These are phyloP conservation scores for Ammodytes marinus DNA, from an alignment of 2,113 vertebrate genomes.

Conservation along the genomic window DNA sequence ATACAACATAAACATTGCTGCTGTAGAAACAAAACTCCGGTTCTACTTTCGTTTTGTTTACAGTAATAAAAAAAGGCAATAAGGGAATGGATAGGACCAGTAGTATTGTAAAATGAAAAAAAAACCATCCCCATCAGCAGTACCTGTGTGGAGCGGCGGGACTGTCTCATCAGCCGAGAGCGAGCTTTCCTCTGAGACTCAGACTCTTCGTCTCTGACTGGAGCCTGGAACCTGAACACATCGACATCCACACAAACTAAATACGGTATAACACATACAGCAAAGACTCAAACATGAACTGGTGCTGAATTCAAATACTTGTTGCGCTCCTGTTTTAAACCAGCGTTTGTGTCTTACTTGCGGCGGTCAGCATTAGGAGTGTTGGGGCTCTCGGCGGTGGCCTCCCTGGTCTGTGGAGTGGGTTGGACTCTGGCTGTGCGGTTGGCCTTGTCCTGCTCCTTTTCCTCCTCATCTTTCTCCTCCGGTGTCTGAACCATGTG, in stretches of 20 bases:
- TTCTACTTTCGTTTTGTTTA: too few relatives aligned
- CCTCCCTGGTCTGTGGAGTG: constrained; percentile 81
- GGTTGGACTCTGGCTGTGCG: constrained; percentile 88
- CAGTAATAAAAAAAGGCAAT: too few relatives aligned
- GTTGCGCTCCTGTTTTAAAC: background rate
- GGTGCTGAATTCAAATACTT: background rate
- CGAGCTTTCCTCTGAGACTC: constrained; percentile 94
- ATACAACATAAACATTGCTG: background rate
- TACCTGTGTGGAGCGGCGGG: constrained; percentile 93
- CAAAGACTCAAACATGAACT: background rate
- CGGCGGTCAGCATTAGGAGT: constrained; percentile 75
- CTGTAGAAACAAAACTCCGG: background rate
- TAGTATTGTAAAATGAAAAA: background rate
- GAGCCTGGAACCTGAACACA: constrained; percentile 89
- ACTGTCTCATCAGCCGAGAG: constrained; percentile 91
- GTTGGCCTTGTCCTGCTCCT: constrained; percentile 82
- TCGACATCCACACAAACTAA: background rate
- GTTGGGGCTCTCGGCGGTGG: constrained; percentile 78
- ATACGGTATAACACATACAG: background rate
- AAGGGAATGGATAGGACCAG: too few relatives aligned
- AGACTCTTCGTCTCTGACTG: constrained; percentile 91
- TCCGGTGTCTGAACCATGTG: constrained; percentile 71
- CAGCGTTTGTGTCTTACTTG: constrained; percentile 72
- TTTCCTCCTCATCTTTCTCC: constrained; percentile 78
- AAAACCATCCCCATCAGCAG: background rate